Conservation (phyloP, 2,113 vertebrate genomes). For the Procavia capensis region DNA sequence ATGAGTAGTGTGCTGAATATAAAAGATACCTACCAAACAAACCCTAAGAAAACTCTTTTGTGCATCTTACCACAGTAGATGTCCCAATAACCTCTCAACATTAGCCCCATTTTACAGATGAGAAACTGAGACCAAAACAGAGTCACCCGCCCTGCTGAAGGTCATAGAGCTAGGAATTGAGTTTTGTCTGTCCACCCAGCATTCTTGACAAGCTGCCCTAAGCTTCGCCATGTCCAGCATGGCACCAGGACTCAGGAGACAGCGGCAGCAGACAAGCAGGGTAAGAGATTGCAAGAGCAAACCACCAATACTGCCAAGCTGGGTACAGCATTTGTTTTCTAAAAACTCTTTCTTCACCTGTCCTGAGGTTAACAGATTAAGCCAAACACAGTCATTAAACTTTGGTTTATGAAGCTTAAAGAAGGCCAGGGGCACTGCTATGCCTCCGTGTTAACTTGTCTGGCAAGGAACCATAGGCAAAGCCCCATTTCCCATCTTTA, state of each 20-base stretch:
- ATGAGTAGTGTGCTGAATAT: background rate
- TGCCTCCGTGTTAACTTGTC: background rate
- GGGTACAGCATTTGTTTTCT: background rate
- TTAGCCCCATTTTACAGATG: background rate
- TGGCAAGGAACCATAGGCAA: background rate
- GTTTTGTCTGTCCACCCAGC: background rate
- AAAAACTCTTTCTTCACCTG: background rate
- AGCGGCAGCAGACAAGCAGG: too few species aligned
- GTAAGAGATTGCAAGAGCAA: background rate
- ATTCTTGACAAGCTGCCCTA: background rate
- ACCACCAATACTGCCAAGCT: too few species aligned
- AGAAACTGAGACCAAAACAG: background rate
- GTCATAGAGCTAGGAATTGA: background rate
- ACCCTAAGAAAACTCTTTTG: background rate
- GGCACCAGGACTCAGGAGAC: background rate
- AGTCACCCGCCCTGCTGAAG: background rate
- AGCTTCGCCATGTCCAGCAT: background rate
- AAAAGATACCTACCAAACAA: background rate
- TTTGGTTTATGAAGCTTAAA: too few species aligned
- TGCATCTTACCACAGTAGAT: background rate
- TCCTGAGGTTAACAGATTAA: background rate
- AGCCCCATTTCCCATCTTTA: background rate
- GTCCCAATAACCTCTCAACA: background rate
- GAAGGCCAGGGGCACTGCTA: background rate
- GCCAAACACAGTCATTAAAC: background rate